A percentile compares a stretch with the other conserved stretches of the same genome.
Conservation (phyloP, 2,113 vertebrate species). For the Pangasianodon hypophthalmus region DNA sequence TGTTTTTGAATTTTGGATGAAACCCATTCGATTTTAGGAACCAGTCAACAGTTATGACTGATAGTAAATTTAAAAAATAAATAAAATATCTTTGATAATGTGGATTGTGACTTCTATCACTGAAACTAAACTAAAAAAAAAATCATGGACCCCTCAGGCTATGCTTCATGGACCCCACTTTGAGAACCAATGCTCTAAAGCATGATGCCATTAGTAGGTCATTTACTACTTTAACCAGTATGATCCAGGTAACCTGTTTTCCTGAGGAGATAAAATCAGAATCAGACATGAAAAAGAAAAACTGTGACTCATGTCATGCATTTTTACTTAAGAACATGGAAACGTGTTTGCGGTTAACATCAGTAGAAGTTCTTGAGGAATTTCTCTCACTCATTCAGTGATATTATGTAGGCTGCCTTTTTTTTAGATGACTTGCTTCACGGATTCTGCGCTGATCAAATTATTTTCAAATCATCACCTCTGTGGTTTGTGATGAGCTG, state of each 20-base stretch:
- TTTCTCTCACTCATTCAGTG: neutral
- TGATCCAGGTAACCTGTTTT: neutral
- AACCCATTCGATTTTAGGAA: neutral
- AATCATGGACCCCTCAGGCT: neutral
- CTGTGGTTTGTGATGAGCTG: conserved; percentile 38
- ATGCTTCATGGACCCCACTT: neutral
- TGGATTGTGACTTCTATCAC: neutral
- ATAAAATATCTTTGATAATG: neutral
- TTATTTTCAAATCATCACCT: conserved; percentile 43
- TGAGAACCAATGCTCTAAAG: neutral
- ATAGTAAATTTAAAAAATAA: neutral
- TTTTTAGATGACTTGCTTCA: conserved; percentile 15
- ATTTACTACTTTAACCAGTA: conserved; percentile 13
- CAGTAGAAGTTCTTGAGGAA: neutral
- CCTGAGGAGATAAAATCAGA: neutral
- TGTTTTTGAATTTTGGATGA: neutral
- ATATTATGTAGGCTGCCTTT: neutral
- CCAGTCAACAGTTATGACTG: neutral
- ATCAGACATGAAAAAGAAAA: neutral
- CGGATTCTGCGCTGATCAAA: conserved; percentile 19
- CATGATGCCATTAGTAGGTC: neutral
- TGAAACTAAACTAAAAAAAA: neutral
- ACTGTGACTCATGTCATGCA: neutral
- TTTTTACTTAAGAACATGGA: neutral
- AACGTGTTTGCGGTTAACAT: neutral